A percentile compares a stretch with the other conserved stretches of the same genome.
Conservation (phyloP, 2,113 vertebrate species). For the Oncorhynchus tshawytscha region DNA sequence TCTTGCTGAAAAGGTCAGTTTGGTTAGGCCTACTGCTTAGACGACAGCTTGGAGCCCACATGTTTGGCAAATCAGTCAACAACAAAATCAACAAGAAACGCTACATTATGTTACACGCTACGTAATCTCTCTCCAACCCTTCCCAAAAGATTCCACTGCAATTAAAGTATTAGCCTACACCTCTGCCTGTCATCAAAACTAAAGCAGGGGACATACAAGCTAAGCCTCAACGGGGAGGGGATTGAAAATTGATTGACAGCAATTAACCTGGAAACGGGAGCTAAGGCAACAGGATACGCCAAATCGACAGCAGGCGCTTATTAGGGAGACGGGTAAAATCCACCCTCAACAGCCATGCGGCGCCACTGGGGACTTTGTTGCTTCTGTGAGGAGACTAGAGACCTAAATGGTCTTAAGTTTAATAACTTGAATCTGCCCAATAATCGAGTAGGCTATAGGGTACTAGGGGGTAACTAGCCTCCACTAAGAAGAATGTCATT, state of each 20-base stretch:
- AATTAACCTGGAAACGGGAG: conserved; percentile 57
- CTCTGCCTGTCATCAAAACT: not conserved
- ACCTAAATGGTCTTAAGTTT: not conserved
- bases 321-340: not conserved
- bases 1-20: not conserved
- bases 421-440: not conserved
- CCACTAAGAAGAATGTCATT: too few species aligned
- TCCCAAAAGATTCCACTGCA: not conserved
- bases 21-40: not conserved
- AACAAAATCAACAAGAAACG: not conserved
- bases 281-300: conserved; percentile 34
- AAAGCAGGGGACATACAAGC: not conserved
- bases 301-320: conserved; percentile 43
- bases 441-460: too few species aligned
- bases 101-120: not conserved
- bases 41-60: not conserved
- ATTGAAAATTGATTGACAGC: conserved; percentile 27
- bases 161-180: not conserved
- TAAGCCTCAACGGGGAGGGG: conserved; percentile 3
- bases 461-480: too few species aligned
- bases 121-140: not conserved
- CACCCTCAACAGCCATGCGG: conserved; percentile 7
- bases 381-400: not conserved
- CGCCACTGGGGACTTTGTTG: not conserved
- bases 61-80: not conserved